Percentiles rank a stretch among this genome's conserved stretches.
phyloP scores from a whole-genome alignment of 2,113 vertebrate genomes.

The Lophochroa leadbeateri region DNA sequence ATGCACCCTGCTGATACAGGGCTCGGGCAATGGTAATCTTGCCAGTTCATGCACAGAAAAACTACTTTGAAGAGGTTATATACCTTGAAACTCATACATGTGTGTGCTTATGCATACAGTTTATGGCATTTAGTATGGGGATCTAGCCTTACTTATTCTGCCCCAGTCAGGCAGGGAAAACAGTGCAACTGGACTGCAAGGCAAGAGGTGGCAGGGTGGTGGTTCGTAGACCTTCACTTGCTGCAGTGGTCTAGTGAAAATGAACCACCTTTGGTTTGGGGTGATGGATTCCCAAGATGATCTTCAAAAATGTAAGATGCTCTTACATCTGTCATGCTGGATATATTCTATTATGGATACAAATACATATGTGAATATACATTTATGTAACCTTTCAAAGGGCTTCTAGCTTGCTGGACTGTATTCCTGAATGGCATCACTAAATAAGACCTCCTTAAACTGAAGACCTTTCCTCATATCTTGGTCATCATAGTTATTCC shows the following conservation, averaged over 20 bases:
- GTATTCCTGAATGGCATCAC: background rate
- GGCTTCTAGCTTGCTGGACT: background rate
- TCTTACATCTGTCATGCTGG: background rate
- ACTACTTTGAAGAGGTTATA: background rate
- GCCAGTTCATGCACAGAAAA: background rate
- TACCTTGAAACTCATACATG: background rate
- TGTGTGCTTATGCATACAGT: background rate
- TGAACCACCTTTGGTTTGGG: background rate
- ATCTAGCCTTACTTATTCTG: background rate
- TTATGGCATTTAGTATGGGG: background rate
- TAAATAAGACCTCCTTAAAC: background rate
- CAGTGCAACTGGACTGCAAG: background rate
- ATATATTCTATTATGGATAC: background rate
- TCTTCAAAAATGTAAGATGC: background rate
- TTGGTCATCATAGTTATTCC: background rate
- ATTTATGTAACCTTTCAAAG: background rate
- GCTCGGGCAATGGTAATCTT: background rate
- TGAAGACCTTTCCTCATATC: background rate
- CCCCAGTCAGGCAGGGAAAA: background rate
- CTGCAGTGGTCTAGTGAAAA: background rate
- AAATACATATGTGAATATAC: background rate
- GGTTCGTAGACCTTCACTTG: background rate
- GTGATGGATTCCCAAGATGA: background rate
- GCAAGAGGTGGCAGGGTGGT: background rate
- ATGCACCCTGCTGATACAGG: background rate